These are phyloP conservation scores for Nothobranchius kuhntae DNA, from an alignment of 2,113 vertebrate genomes.

Conservation along the genomic window DNA sequence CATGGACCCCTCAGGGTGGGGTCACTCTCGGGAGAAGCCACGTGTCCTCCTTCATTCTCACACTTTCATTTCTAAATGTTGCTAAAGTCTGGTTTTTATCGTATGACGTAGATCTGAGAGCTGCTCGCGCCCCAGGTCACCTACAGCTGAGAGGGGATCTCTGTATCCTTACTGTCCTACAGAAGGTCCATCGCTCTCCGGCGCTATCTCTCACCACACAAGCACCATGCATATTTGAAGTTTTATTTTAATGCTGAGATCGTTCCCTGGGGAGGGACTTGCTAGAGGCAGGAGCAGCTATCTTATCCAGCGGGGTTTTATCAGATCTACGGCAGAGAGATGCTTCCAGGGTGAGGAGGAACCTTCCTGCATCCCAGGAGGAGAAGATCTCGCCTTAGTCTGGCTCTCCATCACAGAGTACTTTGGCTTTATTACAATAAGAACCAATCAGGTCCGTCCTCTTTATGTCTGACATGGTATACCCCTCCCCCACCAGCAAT, in stretches of 20 bases:
- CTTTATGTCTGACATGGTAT: conserved; percentile 37
- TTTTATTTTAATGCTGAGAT: conserved; percentile 72
- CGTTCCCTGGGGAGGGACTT: conserved; percentile 63
- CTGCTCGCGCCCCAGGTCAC: neutral
- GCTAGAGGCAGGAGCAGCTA: conserved; percentile 53
- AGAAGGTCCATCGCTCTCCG: neutral
- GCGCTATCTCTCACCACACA: conserved; percentile 61
- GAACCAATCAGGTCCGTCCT: conserved; percentile 47
- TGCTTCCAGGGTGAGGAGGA: conserved; percentile 21
- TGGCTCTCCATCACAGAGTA: conserved; percentile 15
- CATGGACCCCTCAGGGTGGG: too few relatives aligned
- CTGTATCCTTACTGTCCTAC: conserved; percentile 39
- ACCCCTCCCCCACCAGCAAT: conserved; percentile 13
- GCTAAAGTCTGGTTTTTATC: too few relatives aligned
- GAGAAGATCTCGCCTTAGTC: conserved; percentile 9
- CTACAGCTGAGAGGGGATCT: conserved; percentile 14
- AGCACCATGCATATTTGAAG: conserved; percentile 68
- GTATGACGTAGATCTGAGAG: too few relatives aligned
- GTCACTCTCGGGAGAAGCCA: too few relatives aligned
- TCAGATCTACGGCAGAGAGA: conserved; percentile 65
- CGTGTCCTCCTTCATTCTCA: too few relatives aligned
- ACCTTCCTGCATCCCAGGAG: conserved; percentile 28
- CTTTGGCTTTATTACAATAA: conserved; percentile 17
- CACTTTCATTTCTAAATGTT: too few relatives aligned
- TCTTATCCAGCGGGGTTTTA: conserved; percentile 62